phyloP scores from a whole-genome alignment of 1,140 invertebrate genomes.

The Diuraphis noxia region DNA sequence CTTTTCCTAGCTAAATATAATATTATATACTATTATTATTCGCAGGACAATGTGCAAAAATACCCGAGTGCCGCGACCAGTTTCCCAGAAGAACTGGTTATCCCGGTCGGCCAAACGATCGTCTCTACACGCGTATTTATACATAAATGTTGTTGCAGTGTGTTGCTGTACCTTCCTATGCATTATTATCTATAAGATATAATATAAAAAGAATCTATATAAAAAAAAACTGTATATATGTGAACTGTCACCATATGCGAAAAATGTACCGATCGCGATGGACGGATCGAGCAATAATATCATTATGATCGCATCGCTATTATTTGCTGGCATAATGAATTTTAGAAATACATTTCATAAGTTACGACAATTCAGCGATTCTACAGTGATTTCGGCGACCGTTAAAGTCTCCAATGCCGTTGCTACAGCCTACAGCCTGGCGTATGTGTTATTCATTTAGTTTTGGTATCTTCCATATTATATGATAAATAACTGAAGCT shows the following conservation, averaged over 20 bases:
- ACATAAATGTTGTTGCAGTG: neutral
- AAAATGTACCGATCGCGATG: neutral
- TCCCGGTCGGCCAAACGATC: constrained; percentile 16
- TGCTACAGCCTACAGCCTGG: too few species aligned
- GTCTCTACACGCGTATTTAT: neutral
- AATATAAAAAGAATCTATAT: neutral
- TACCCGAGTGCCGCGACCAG: constrained; percentile 19
- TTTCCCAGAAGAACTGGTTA: constrained; percentile 27
- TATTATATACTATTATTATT: neutral
- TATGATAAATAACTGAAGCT: neutral
- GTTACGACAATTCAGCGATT: neutral
- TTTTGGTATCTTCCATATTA: neutral
- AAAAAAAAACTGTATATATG: neutral
- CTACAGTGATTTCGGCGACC: neutral
- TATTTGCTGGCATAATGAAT: neutral
- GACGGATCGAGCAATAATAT: neutral
- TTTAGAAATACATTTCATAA: neutral
- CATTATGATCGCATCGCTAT: neutral
- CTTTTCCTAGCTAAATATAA: neutral
- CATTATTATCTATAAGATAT: neutral
- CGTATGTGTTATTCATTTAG: neutral
- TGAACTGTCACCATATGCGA: neutral
- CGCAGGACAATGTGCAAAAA: constrained; percentile 4
- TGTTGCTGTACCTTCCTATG: neutral
- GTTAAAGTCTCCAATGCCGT: neutral